Percentiles rank a stretch among this genome's conserved stretches.
Evolutionary conservation across 2,888 invertebrate genomes (phyloP).

Genomic region (Mythimna loreyi): DNA sequence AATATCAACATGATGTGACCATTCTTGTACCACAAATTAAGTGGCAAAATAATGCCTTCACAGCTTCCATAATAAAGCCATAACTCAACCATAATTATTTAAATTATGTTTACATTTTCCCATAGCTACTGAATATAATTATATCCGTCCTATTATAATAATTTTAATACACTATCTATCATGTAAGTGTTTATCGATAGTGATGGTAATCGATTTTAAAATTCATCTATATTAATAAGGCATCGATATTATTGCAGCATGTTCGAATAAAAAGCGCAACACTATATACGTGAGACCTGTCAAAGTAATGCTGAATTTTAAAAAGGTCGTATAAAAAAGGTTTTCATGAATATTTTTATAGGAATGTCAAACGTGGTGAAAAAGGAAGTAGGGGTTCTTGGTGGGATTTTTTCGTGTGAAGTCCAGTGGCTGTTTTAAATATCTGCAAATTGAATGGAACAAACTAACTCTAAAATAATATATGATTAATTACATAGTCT

Average conservation of each 20-base stretch:
- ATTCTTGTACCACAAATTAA: constrained; percentile 5
- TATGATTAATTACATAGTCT: too few species aligned
- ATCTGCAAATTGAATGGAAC: too few species aligned
- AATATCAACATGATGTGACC: neutral
- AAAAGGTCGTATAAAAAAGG: constrained; percentile 42
- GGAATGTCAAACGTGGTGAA: neutral
- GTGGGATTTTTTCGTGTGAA: too few species aligned
- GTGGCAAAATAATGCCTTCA: constrained; percentile 16
- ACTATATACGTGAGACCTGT: constrained; percentile 46
- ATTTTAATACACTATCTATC: constrained; percentile 47
- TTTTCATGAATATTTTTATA: constrained; percentile 15
- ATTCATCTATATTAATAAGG: constrained; percentile 52
- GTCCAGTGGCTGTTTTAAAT: too few species aligned
- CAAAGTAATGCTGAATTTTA: constrained; percentile 49
- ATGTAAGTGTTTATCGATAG: constrained; percentile 47
- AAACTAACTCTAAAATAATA: too few species aligned
- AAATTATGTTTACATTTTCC: constrained; percentile 54
- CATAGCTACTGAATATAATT: constrained; percentile 38
- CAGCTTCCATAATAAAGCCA: constrained; percentile 35
- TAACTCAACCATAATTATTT: constrained; percentile 50
- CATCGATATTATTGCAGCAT: constrained; percentile 50
- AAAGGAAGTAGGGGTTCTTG: too few species aligned
- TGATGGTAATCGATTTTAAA: constrained; percentile 57
- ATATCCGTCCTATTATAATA: constrained; percentile 36
- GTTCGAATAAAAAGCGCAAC: constrained; percentile 45